These are phyloP conservation scores for Trematomus loennbergii DNA, from an alignment of 2,113 vertebrate species.

Conservation along the genomic window DNA sequence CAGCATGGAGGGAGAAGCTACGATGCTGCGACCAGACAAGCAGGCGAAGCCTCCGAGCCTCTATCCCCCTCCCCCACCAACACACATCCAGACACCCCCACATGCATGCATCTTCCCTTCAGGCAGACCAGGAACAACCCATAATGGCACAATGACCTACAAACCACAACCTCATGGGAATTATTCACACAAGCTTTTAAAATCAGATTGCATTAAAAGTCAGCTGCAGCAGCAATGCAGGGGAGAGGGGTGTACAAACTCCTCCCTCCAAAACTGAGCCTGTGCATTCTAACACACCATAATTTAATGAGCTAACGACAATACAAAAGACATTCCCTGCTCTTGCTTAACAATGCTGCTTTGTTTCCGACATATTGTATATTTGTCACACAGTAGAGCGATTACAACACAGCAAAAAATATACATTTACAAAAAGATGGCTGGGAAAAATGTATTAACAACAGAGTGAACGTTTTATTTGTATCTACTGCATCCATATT, in stretches of 20 bases:
- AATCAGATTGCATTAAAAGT: conserved; percentile 72
- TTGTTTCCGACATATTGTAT: conserved; percentile 9
- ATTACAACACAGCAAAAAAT: background rate
- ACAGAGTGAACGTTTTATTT: background rate
- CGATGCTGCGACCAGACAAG: conserved; percentile 45
- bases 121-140: conserved; percentile 67
- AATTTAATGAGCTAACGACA: conserved; percentile 42
- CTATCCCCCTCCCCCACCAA: conserved; percentile 38
- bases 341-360: conserved; percentile 25
- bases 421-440: background rate
- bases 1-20: conserved; percentile 6
- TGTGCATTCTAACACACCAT: conserved; percentile 39
- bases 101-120: conserved; percentile 53
- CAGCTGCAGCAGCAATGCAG: conserved; percentile 36
- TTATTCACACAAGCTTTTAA: conserved; percentile 73
- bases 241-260: background rate
- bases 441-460: background rate
- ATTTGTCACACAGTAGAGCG: background rate
- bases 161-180: conserved; percentile 72
- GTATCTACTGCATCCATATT: background rate
- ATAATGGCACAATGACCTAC: conserved; percentile 81
- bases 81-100: conserved; percentile 23
- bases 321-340: conserved; percentile 41
- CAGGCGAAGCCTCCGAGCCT: conserved; percentile 22
- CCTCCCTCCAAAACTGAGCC: background rate